A percentile compares a stretch with the other conserved stretches of the same genome.
These are phyloP conservation scores for Octopus sinensis DNA, from an alignment of 1,140 invertebrate species.

Conservation along the genomic window DNA sequence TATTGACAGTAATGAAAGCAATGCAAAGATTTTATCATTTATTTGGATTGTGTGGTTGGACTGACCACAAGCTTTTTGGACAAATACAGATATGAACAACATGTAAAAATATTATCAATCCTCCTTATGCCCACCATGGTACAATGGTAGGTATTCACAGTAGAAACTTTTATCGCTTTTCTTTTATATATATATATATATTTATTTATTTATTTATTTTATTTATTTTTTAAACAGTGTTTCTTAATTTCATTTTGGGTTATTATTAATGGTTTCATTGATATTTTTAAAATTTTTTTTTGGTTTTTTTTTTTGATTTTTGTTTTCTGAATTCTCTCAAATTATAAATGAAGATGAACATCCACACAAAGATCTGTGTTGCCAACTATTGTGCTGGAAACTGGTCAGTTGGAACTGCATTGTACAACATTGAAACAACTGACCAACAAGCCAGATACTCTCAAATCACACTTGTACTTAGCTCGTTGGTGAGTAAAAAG, in stretches of 20 bases:
- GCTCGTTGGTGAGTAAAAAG: not conserved
- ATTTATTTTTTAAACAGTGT: too few species aligned
- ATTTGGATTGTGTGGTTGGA: too few species aligned
- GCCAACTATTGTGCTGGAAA: not conserved
- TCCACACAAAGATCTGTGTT: not conserved
- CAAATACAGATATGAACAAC: not conserved
- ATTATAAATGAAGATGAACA: slow-evolving; percentile 4
- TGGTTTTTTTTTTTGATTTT: not conserved
- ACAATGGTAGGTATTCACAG: too few species aligned
- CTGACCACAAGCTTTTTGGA: too few species aligned
- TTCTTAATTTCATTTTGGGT: too few species aligned
- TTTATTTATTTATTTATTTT: too few species aligned
- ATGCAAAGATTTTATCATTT: too few species aligned
- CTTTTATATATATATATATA: not conserved
- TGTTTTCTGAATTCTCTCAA: not conserved
- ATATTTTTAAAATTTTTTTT: not conserved
- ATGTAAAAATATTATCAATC: slow-evolving; percentile 9
- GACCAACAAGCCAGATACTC: not conserved
- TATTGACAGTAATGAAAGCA: too few species aligned
- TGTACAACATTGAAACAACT: not conserved
- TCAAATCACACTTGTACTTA: not conserved
- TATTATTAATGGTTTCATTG: not conserved
- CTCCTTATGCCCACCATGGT: not conserved
- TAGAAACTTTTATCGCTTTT: not conserved
- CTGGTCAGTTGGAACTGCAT: not conserved